Evolutionary conservation across 2,113 vertebrate genomes (phyloP).

Genomic region (Lophochroa leadbeateri): DNA sequence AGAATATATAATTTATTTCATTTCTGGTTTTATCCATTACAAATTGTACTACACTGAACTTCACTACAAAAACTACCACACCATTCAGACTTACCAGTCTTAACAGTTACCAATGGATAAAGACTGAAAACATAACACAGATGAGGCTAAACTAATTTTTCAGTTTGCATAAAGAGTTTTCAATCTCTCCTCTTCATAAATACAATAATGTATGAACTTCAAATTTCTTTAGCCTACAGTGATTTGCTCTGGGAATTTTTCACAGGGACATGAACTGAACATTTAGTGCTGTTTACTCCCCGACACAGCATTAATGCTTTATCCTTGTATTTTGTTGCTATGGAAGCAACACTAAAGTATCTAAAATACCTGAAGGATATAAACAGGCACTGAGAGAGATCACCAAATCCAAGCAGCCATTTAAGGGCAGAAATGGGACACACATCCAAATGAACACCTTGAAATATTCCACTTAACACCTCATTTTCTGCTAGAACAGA

Average conservation of each 20-base stretch:
- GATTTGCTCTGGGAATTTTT: not conserved
- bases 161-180: not conserved
- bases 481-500: not conserved
- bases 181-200: not conserved
- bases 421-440: not conserved
- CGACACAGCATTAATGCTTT: not conserved
- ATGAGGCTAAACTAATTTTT: not conserved
- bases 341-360: not conserved
- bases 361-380: not conserved
- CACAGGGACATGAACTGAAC: not conserved
- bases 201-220: not conserved
- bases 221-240: not conserved
- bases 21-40: constrained; percentile 39
- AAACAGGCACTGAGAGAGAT: not conserved
- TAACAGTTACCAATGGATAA: not conserved
- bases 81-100: constrained; percentile 21
- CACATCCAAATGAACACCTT: not conserved
- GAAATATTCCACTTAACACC: not conserved
- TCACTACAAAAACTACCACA: constrained; percentile 50
- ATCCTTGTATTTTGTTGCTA: not conserved
- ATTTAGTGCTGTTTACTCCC: not conserved
- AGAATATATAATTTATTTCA: not conserved
- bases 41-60: constrained; percentile 14
- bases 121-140: not conserved
- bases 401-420: not conserved